Conservation (phyloP, 1,140 invertebrate genomes). For the Belonocnema kinseyi region DNA sequence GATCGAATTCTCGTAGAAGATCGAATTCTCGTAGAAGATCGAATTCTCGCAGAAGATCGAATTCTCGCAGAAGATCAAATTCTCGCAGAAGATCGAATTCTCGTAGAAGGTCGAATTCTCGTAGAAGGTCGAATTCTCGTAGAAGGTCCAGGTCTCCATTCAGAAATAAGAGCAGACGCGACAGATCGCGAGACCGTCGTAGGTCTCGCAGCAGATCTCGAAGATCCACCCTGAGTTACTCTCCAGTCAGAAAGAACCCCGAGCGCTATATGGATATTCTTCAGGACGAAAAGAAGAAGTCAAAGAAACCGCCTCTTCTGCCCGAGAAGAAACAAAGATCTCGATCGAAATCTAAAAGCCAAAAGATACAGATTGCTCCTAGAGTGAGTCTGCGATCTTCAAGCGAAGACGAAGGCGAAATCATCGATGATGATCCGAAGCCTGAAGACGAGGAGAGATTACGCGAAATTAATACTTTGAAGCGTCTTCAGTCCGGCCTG, state of each 20-base stretch:
- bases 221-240: conserved; percentile 4
- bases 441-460: conserved; percentile 74
- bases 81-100: conserved; percentile 34
- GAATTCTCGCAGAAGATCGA: conserved; percentile 35
- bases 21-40: conserved; percentile 25
- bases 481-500: conserved; percentile 79
- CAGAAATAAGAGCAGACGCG: conserved; percentile 51
- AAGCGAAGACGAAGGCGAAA: conserved; percentile 79
- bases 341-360: conserved; percentile 52
- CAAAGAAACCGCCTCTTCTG: not conserved
- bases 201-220: conserved; percentile 49
- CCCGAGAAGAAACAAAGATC: conserved; percentile 34
- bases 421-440: conserved; percentile 75
- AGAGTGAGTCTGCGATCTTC: conserved; percentile 79
- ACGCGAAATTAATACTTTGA: conserved; percentile 79
- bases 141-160: conserved; percentile 34
- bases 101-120: conserved; percentile 30
- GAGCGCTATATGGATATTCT: conserved; percentile 1
- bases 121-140: not conserved
- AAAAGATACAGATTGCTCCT: conserved; percentile 66
- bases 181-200: conserved; percentile 57
- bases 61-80: not conserved
- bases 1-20: not conserved
- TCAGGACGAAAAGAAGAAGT: conserved; percentile 61
- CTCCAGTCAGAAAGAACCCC: not conserved